phyloP scores from a whole-genome alignment of 2,888 invertebrate species.

The Ornithoptera priamus region DNA sequence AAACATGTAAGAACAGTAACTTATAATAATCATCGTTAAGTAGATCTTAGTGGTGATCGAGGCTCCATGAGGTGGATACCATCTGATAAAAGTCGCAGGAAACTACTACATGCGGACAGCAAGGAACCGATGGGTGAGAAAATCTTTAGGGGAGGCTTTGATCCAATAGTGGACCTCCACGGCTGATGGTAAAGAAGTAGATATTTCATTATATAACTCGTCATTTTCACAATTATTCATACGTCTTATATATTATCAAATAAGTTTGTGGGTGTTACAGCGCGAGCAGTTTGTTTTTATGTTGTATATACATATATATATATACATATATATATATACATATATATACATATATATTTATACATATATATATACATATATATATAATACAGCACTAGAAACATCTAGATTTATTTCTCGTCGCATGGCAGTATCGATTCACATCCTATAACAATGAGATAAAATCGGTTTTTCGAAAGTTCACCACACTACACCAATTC shows the following conservation, averaged over 20 bases:
- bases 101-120: no score
- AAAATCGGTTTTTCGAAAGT: slow-evolving; percentile 40
- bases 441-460: slow-evolving; percentile 55
- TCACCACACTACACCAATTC: slow-evolving; percentile 49
- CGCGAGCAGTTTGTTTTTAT: slow-evolving; percentile 45
- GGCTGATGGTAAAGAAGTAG: neutral
- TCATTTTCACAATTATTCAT: slow-evolving; percentile 24
- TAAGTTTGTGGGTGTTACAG: slow-evolving; percentile 55
- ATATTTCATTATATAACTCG: neutral
- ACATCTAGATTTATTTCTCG: slow-evolving; percentile 35
- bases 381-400: slow-evolving; percentile 31
- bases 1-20: no score
- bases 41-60: no score
- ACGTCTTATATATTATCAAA: slow-evolving; percentile 30
- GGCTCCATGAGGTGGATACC: no score
- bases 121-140: no score
- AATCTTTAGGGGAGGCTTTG: no score
- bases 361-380: neutral
- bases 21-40: no score
- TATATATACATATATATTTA: slow-evolving; percentile 20
- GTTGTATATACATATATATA: no score
- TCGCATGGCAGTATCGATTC: slow-evolving; percentile 55
- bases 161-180: no score
- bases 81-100: no score
- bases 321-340: no score